Base-by-base conservation (phyloP, 2,888 invertebrate genomes). In the Hypercompe scribonia region DNA sequence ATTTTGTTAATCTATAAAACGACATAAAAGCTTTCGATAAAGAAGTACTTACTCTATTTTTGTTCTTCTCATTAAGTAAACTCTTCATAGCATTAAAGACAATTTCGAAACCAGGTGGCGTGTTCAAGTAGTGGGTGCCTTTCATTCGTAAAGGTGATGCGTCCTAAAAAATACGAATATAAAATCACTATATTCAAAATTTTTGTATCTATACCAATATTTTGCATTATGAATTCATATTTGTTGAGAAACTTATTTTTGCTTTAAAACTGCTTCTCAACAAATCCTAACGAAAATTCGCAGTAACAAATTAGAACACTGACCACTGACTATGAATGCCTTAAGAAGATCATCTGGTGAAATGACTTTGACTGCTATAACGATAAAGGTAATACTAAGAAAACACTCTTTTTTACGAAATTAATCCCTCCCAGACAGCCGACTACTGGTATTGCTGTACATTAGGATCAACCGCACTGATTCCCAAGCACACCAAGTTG, bases 121-220 rank as follows among this genome's bases (percentile, higher is more conserved):
- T 94, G 83, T 97, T 96, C 65, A 96, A 80, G 75, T 96, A 96
- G 84, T 97, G 96, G 34, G 95, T 86, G 21, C 96, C 96, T 88
- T 97, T 97, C 84, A 96, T 95, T 70, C 97, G 93, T 54, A 96
- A 83, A 1, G 97, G 97, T 73, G 95, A 92, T 3, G 96, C 96
- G 75, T 97, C 96, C 96, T 97, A 90, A 65, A 95, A 94, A 54
- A 28, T 24, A 66, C 18, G 2, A 31, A 61, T 18, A 31, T 28
- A 28, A 58, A 21, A 46, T 46, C 18, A 3, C 21, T 21, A 8
- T 24, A n/a, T 13, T 11, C 11, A n/a, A n/a, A n/a, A n/a, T n/a
- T n/a, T 54, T n/a, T 11, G 10, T n/a, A 54, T 54, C 28, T 58
- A 8, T 10, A 11, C 13, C 0, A 11, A 15, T 31, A 58, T 58